A percentile compares a stretch with the other conserved stretches of the same genome.
phyloP scores from a whole-genome alignment of 2,797 vertebrate genomes.

The Pantherophis alleghaniensis region DNA sequence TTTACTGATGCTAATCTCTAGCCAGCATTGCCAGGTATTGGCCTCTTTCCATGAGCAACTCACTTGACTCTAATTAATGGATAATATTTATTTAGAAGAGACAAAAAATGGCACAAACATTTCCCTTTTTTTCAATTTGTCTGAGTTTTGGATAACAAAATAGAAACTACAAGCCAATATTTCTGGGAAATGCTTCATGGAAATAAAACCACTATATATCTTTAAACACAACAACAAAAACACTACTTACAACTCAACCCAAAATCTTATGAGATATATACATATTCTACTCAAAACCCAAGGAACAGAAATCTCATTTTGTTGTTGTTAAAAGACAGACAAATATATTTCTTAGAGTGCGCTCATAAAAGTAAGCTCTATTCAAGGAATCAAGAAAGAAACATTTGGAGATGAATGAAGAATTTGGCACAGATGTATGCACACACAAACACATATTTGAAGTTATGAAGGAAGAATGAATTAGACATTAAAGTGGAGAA shows the following conservation, averaged over 20 bases:
- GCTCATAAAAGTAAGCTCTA: neutral
- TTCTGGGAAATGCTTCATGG: neutral
- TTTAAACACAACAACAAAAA: neutral
- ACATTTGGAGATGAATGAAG: neutral
- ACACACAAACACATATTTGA: neutral
- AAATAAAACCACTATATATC: neutral
- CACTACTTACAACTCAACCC: neutral
- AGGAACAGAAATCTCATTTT: neutral
- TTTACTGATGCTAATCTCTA: neutral
- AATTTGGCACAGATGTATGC: neutral
- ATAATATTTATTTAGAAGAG: neutral
- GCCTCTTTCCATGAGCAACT: neutral
- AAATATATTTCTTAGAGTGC: neutral
- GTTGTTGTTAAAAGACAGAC: neutral
- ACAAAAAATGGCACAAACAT: neutral
- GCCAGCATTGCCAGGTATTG: neutral
- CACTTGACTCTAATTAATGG: neutral
- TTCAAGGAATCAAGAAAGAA: neutral
- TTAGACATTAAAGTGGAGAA: neutral
- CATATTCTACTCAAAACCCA: neutral
- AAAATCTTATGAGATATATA: neutral
- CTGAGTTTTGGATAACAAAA: neutral
- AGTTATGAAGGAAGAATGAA: neutral
- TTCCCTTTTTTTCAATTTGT: neutral
- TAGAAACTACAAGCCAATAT: neutral